phyloP scores from a whole-genome alignment of 2,797 vertebrate species.

The Hafferia zeledoni region DNA sequence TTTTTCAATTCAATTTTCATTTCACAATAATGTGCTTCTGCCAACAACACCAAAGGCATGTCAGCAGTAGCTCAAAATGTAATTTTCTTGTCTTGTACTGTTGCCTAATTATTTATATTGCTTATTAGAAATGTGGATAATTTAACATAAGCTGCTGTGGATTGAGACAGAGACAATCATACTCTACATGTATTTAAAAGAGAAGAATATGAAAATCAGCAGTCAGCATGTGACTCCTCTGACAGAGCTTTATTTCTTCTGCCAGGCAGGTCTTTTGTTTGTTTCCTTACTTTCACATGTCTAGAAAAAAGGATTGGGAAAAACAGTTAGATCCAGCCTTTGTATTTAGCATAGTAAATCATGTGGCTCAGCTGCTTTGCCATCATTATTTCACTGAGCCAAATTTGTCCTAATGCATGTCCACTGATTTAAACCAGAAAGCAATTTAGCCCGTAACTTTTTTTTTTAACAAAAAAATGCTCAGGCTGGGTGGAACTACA shows the following conservation, averaged over 20 bases:
- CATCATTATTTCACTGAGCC: background rate
- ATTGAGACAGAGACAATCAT: background rate
- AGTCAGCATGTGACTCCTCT: background rate
- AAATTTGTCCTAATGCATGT: background rate
- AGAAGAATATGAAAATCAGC: background rate
- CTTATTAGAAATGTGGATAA: constrained; percentile 44
- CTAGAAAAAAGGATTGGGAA: background rate
- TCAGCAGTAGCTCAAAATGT: constrained; percentile 37
- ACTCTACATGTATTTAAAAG: background rate
- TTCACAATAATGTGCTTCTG: constrained; percentile 30
- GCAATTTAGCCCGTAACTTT: background rate
- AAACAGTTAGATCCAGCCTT: background rate
- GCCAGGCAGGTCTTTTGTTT: background rate
- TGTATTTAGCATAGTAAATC: background rate
- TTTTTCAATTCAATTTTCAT: background rate
- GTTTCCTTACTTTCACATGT: background rate
- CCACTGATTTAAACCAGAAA: constrained; percentile 36
- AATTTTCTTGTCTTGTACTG: constrained; percentile 59
- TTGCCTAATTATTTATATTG: constrained; percentile 66
- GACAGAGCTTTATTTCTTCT: background rate
- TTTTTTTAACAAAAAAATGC: background rate
- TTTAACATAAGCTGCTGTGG: constrained; percentile 35
- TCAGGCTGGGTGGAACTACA: background rate
- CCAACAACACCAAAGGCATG: constrained; percentile 14
- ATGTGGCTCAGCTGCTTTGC: background rate